Percentiles rank a stretch among this genome's conserved stretches.
phyloP scores from a whole-genome alignment of 2,113 vertebrate species.

The Albula goreensis region DNA sequence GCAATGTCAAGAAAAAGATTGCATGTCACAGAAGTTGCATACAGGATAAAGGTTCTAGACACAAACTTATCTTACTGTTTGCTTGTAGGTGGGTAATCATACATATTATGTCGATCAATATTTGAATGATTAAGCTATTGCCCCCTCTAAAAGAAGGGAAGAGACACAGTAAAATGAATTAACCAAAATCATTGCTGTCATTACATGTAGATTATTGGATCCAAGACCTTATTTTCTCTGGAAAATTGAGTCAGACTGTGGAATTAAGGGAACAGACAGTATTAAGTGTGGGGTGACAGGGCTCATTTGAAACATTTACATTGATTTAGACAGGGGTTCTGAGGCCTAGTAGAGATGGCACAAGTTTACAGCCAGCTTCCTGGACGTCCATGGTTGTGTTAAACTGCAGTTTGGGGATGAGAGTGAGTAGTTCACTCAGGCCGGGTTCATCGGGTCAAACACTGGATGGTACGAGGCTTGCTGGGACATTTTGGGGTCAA shows the following conservation, averaged over 20 bases:
- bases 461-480: not conserved
- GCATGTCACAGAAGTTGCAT: no score
- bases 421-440: not conserved
- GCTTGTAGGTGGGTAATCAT: not conserved
- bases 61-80: not conserved
- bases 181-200: not conserved
- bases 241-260: not conserved
- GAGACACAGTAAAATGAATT: not conserved
- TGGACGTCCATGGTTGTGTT: not conserved
- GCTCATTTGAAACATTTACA: not conserved
- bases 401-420: not conserved
- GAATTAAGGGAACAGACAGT: not conserved
- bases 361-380: not conserved
- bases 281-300: not conserved
- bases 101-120: not conserved
- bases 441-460: not conserved
- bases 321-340: not conserved
- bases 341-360: not conserved
- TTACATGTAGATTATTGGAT: not conserved
- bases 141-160: not conserved
- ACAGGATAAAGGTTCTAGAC: not conserved
- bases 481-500: not conserved
- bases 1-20: no score
- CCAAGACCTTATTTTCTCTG: not conserved
- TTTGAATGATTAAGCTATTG: not conserved